Conservation (phyloP, 2,888 invertebrate genomes). For the Drosophila incognita region DNA sequence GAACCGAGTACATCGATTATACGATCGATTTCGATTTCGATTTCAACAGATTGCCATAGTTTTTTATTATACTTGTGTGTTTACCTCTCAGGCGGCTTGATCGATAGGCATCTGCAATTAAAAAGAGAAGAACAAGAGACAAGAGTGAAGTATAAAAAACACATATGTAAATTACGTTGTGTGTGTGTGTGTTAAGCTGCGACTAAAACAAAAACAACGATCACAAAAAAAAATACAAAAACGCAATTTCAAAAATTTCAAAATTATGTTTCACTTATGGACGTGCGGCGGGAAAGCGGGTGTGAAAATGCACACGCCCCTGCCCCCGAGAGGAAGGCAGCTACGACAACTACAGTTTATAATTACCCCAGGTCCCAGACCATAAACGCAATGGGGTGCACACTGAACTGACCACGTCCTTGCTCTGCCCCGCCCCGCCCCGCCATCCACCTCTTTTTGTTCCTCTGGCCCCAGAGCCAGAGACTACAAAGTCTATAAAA, state of each 20-base stretch:
- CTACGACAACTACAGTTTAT: constrained; percentile 55
- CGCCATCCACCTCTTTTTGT: background rate
- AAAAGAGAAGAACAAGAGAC: constrained; percentile 86
- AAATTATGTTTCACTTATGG: constrained; percentile 56
- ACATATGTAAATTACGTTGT: constrained; percentile 61
- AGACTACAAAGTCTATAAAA: constrained; percentile 46
- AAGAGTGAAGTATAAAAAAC: constrained; percentile 85
- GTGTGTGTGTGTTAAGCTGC: constrained; percentile 13
- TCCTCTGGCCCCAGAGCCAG: constrained; percentile 9
- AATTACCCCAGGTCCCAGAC: constrained; percentile 65
- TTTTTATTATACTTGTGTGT: constrained; percentile 79
- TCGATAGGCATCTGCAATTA: constrained; percentile 91
- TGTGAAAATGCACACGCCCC: constrained; percentile 79
- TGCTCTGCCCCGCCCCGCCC: constrained; percentile 22
- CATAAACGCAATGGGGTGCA: constrained; percentile 67
- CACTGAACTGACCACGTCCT: constrained; percentile 30
- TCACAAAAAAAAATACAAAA: constrained; percentile 16
- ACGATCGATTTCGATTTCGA: constrained; percentile 59
- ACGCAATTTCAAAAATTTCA: constrained; percentile 15
- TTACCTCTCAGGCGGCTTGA: constrained; percentile 91
- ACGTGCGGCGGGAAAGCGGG: constrained; percentile 64
- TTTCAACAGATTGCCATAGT: constrained; percentile 68
- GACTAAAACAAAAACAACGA: background rate
- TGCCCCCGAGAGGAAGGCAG: constrained; percentile 24
- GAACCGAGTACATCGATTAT: constrained; percentile 30